A percentile compares a stretch with the other conserved stretches of the same genome.
phyloP scores from a whole-genome alignment of 2,113 vertebrate species.

The Corydoras sp. region DNA sequence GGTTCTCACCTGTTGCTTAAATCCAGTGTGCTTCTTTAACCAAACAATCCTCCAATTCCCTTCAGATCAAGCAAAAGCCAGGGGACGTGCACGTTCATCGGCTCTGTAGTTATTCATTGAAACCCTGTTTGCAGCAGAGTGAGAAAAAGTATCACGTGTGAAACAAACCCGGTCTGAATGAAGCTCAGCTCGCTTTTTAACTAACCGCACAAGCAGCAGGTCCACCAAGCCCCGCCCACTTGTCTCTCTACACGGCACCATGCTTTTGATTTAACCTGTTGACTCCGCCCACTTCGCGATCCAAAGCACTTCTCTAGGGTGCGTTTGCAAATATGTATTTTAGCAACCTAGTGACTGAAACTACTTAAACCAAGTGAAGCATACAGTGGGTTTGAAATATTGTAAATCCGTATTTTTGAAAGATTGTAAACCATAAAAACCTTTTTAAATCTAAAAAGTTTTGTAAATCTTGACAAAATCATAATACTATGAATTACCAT shows the following conservation, averaged over 20 bases:
- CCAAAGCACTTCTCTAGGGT: slow-evolving; percentile 53
- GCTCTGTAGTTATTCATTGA: slow-evolving; percentile 11
- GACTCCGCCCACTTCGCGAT: slow-evolving; percentile 49
- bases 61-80: slow-evolving; percentile 8
- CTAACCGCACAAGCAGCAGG: slow-evolving; percentile 33
- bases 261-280: slow-evolving; percentile 51
- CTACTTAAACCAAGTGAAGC: no score
- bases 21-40: not conserved
- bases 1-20: slow-evolving; percentile 14
- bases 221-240: slow-evolving; percentile 43
- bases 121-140: not conserved
- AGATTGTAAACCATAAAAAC: not conserved
- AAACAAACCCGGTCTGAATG: slow-evolving; percentile 33
- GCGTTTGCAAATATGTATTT: no score
- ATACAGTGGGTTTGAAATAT: not conserved
- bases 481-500: no score
- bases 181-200: slow-evolving; percentile 58
- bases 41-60: not conserved
- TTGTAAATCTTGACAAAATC: no score
- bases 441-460: no score
- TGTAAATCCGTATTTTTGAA: not conserved
- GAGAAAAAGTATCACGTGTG: slow-evolving; percentile 14
- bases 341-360: not conserved
- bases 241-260: slow-evolving; percentile 63
- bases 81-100: not conserved